A percentile compares a stretch with the other conserved stretches of the same genome.
Evolutionary conservation across 2,113 vertebrate species (phyloP).

Genomic region (Serilophus lunatus): DNA sequence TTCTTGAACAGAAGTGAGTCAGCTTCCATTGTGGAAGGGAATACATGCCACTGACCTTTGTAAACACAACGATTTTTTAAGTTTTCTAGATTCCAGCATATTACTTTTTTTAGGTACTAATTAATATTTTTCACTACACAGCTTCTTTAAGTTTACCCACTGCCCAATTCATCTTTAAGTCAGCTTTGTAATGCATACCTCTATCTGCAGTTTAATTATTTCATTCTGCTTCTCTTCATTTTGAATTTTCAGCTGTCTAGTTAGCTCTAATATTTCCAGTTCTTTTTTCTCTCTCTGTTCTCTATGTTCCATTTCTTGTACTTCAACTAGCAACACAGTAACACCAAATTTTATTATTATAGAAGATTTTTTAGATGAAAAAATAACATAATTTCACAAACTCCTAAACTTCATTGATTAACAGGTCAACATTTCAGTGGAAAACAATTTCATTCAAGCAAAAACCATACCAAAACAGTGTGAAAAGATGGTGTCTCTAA

Average conservation of each 20-base stretch:
- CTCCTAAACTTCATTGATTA: neutral
- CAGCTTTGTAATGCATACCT: slow-evolving; percentile 73
- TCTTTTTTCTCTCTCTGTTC: slow-evolving; percentile 77
- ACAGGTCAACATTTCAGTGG: neutral
- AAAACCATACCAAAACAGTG: neutral
- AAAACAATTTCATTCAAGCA: neutral
- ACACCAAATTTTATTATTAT: neutral
- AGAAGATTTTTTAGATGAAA: neutral
- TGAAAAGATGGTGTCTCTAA: neutral
- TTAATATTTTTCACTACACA: neutral
- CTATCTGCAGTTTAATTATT: slow-evolving; percentile 88
- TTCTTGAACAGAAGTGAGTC: neutral
- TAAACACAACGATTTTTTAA: neutral
- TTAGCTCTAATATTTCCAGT: slow-evolving; percentile 79
- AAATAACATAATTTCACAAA: neutral
- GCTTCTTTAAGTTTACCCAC: neutral
- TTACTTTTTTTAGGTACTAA: neutral
- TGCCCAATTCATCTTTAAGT: neutral
- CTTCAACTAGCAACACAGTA: slow-evolving; percentile 74
- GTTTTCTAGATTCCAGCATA: neutral
- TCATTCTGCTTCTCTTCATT: slow-evolving; percentile 88
- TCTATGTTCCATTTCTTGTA: slow-evolving; percentile 77
- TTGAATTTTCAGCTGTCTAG: slow-evolving; percentile 78
- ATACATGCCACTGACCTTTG: neutral
- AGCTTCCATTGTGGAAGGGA: neutral